Base-by-base conservation (phyloP, 1,140 invertebrate genomes). In the Pararge aegeria region DNA sequence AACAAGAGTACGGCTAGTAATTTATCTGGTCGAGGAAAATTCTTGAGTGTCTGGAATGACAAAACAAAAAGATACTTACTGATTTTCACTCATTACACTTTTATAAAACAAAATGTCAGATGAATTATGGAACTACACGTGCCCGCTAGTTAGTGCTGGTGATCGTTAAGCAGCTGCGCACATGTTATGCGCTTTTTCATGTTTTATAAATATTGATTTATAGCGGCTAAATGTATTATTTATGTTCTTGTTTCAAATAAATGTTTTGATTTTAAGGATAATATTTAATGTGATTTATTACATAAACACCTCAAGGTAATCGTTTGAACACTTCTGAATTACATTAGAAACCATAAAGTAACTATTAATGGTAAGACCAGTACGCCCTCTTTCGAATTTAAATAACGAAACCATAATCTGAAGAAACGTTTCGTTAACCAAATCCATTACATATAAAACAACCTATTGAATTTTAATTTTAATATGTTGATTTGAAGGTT, bases 71-170 rank as follows among this genome's bases (percentile, higher is more conserved):
- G 3, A 37, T 5, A 37, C 12, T 4, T 37, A 24, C 24, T 4
- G 24, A 42, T 20, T 20, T 46, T 20, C 12, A 20, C 9, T 46
- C 12, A 46, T 12, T 46, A 20, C 6, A 19, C 18, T 46, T 46
- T 46, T 46, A 46, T 16, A 40, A 16, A 40, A 7, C 2, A 46
- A 20, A 37, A 37, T 37, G 18, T 20, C 1, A 18, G 16, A 59
- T 53, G 42, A 59, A 59, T 59, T 46, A 59, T 59, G 42, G 27
- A 59, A 53, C n/a, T 59, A 42, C 56, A 58, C 56, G 57, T 59
- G 57, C 38, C 50, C 19, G 34, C 57, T 53, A 37, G 57, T 46
- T 40, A 52, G 34, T 21, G 3, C 38, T 21, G 13, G 50, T 16
- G 57, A 46, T 59, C 49, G 40, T 59, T 44, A 59, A 37, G 18